Base-by-base conservation (phyloP, 1,140 invertebrate species). In the Goniozus legneri region DNA sequence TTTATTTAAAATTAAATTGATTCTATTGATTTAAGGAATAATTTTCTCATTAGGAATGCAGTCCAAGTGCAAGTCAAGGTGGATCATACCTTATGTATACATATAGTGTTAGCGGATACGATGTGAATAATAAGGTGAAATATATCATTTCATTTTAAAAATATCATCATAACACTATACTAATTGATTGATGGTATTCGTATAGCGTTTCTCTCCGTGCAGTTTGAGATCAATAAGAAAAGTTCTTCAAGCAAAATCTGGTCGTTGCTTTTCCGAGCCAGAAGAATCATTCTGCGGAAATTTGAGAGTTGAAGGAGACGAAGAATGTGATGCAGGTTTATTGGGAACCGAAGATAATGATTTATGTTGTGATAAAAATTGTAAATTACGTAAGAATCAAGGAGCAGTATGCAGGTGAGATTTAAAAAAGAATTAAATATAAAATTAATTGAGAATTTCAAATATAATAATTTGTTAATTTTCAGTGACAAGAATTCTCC, bases 1-100 rank as follows among this genome's bases (percentile, higher is more conserved):
- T 44, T 53, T 38, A 24, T 32, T 30, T n/a, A 37, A 34, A 20
- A 35, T 19, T 6, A 35, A 41, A 0, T 30, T 0, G 2, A 16
- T 32, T 21, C 16, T 45, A 12, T 54, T 44, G 36, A 51, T 41
- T n/a, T n/a, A n/a, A n/a, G n/a, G n/a, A n/a, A n/a, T n/a, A n/a
- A n/a, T n/a, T n/a, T 33, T 36, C 12, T 52, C 35, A 48, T 40
- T 42, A 75, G 35, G 91, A 95, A 76, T 97, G 95, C 71, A 91
- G 91, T 64, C 95, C 95, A 7, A 88, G 87, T 69, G 89, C 91
- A 62, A 88, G 87, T 64, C 89, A 92, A 73, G 92, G 93, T 13
- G 95, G 95, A 30, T 95, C 93, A 45, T 97, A 92, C 73, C 81
- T 98, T 34, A 98, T 98, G 95, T 98, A 97, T 74, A 95, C 94